phyloP scores from a whole-genome alignment of 2,888 invertebrate genomes.

The Athalia rosae region DNA sequence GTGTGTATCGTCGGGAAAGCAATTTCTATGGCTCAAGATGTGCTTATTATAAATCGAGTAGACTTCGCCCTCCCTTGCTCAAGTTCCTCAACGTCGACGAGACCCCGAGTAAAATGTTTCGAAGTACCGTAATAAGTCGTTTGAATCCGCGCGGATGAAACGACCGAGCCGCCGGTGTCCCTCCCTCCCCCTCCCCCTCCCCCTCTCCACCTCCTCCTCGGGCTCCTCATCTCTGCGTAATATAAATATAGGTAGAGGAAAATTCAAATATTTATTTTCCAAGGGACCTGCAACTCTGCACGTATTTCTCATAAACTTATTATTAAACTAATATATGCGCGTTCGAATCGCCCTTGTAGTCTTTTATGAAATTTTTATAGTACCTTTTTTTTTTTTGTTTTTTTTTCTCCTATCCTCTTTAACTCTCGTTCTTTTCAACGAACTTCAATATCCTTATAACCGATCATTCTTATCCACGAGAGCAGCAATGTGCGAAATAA shows the following conservation, averaged over 20 bases:
- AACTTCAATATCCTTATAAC: too few relatives aligned
- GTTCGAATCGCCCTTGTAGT: background rate
- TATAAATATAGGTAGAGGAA: conserved; percentile 3
- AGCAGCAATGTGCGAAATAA: too few relatives aligned
- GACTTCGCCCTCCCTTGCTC: conserved; percentile 10
- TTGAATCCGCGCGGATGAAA: conserved; percentile 27
- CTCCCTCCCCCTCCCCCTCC: background rate
- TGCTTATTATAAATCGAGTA: conserved; percentile 41
- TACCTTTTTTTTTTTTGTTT: background rate
- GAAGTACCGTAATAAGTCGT: conserved; percentile 33
- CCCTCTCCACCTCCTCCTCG: too few relatives aligned
- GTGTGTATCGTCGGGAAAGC: conserved; percentile 32
- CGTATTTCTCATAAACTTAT: background rate
- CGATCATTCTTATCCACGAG: too few relatives aligned
- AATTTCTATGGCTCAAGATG: conserved; percentile 40
- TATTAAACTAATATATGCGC: conserved; percentile 9
- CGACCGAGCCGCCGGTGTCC: background rate
- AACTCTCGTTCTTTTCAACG: background rate
- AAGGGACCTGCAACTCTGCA: conserved; percentile 1
- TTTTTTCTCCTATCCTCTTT: background rate
- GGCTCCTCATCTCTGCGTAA: too few relatives aligned
- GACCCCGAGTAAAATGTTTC: conserved; percentile 19
- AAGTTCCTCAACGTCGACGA: background rate
- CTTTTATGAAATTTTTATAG: background rate
- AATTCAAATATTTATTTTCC: conserved; percentile 32